phyloP scores from a whole-genome alignment of 2,888 invertebrate genomes.

The Apamea anceps region DNA sequence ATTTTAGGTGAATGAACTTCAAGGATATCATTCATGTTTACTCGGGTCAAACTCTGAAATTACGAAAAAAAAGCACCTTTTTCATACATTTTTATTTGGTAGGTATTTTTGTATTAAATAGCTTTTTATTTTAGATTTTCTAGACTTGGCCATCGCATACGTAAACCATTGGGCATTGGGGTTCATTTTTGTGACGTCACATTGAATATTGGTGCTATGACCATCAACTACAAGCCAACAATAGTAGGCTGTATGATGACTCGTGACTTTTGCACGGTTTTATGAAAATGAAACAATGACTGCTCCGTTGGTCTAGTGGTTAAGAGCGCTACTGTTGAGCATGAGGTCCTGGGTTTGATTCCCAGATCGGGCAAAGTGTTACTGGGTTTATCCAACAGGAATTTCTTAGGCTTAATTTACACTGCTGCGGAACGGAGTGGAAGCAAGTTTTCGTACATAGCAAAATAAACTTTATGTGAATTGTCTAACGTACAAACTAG shows the following conservation, averaged over 20 bases:
- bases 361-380: too few species aligned
- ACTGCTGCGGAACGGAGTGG: too few species aligned
- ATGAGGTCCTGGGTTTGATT: too few species aligned
- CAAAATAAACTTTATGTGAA: too few species aligned
- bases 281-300: background rate
- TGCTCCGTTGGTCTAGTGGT: too few species aligned
- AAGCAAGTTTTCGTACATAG: too few species aligned
- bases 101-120: background rate
- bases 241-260: background rate
- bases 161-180: background rate
- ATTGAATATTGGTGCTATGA: background rate
- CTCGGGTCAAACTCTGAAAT: background rate
- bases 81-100: background rate
- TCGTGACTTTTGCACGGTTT: background rate
- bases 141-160: background rate
- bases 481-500: too few species aligned
- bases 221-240: background rate
- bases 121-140: background rate
- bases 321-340: too few species aligned
- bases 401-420: too few species aligned
- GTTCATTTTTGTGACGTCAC: background rate
- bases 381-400: too few species aligned
- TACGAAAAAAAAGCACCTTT: background rate
- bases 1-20: background rate
- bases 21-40: background rate